Conservation (phyloP, 2,797 vertebrate species). For the Cirrhinus molitorella region DNA sequence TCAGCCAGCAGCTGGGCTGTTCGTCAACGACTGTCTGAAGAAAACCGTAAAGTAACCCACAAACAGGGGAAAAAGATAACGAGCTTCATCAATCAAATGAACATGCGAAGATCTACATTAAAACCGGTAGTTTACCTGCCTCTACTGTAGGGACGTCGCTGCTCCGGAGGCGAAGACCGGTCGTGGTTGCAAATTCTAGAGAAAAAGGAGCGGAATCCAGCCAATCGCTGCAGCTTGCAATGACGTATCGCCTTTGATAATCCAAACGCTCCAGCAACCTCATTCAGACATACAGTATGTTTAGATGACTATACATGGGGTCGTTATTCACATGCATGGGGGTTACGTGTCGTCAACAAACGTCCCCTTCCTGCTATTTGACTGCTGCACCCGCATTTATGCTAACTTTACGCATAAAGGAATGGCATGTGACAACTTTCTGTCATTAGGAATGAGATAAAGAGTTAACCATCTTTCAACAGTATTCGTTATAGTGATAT, state of each 20-base stretch:
- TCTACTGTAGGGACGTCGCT: slow-evolving; percentile 51
- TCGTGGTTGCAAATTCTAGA: slow-evolving; percentile 64
- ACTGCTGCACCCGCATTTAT: background rate
- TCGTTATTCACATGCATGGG: slow-evolving; percentile 22
- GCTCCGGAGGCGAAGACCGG: slow-evolving; percentile 59
- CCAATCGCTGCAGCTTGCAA: slow-evolving; percentile 68
- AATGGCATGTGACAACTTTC: slow-evolving; percentile 17
- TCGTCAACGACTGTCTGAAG: background rate
- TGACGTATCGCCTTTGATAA: slow-evolving; percentile 69
- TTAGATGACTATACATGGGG: slow-evolving; percentile 31
- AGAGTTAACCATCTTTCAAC: background rate
- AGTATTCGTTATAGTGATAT: background rate
- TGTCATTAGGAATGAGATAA: background rate
- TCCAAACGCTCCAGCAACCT: slow-evolving; percentile 52
- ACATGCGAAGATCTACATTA: slow-evolving; percentile 1
- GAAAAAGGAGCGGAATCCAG: slow-evolving; percentile 61
- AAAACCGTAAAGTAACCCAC: background rate
- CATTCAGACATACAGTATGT: slow-evolving; percentile 62
- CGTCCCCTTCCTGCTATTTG: slow-evolving; percentile 21
- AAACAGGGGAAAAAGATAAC: background rate
- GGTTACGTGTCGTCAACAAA: slow-evolving; percentile 9
- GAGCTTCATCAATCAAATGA: slow-evolving; percentile 1
- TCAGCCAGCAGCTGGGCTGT: slow-evolving; percentile 14
- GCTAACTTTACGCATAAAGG: background rate
- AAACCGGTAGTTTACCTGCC: slow-evolving; percentile 62